A percentile compares a stretch with the other conserved stretches of the same genome.
phyloP scores from a whole-genome alignment of 37 sponge, comb jelly and placozoan genomes.

The Cladorhizidae sp. region DNA sequence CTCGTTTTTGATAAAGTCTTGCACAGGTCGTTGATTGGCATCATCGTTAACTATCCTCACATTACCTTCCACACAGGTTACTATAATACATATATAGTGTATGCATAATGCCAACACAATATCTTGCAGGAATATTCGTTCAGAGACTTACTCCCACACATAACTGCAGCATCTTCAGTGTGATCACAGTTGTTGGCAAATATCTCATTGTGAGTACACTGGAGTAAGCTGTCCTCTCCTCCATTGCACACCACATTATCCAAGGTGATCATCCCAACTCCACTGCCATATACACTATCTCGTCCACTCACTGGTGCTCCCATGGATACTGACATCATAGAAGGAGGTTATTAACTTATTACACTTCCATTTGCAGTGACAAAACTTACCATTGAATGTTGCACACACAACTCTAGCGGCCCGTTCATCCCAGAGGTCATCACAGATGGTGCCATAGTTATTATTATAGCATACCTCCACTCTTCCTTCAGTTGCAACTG shows the following conservation, averaged over 20 bases:
- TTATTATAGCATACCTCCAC: slow-evolving; percentile 40
- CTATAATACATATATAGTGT: slow-evolving; percentile 1
- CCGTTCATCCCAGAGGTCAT: slow-evolving; percentile 31
- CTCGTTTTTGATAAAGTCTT: neutral
- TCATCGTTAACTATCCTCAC: slow-evolving; percentile 17
- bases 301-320: slow-evolving; percentile 6
- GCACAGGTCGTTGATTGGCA: neutral
- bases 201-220: slow-evolving; percentile 17
- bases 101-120: neutral
- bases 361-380: neutral
- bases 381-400: neutral
- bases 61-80: slow-evolving; percentile 24
- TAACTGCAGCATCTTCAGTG: slow-evolving; percentile 35
- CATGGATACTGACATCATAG: neutral
- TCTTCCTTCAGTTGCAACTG: slow-evolving; percentile 23
- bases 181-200: slow-evolving; percentile 28
- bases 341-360: neutral
- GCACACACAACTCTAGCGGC: slow-evolving; percentile 41
- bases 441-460: slow-evolving; percentile 37
- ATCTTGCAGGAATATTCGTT: neutral
- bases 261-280: slow-evolving; percentile 4
- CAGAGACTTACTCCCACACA: slow-evolving; percentile 29
- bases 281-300: slow-evolving; percentile 17
- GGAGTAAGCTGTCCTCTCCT: slow-evolving; percentile 9
- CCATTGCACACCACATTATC: slow-evolving; percentile 35